A percentile compares a stretch with the other conserved stretches of the same genome.
These are phyloP conservation scores for Malaclemys terrapin DNA, from an alignment of 2,113 vertebrate species.

Conservation along the genomic window DNA sequence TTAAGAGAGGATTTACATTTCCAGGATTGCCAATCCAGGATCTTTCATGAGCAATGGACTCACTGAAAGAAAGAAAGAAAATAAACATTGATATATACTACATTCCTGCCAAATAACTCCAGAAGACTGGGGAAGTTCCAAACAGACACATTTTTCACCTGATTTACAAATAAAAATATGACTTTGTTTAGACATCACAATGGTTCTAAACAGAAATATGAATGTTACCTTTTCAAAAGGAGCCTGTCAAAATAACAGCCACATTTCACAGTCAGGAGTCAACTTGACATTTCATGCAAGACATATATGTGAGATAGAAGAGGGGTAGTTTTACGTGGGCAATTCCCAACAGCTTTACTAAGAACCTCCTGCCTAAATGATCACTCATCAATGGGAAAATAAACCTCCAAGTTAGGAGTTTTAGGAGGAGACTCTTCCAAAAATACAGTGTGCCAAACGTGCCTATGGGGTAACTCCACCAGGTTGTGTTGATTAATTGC, in stretches of 20 bases:
- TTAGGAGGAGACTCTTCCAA: conserved; percentile 5
- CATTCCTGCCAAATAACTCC: neutral
- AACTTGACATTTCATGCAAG: conserved; percentile 31
- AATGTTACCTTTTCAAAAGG: conserved; percentile 56
- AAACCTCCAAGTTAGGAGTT: neutral
- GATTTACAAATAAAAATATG: conserved; percentile 45
- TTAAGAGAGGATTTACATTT: conserved; percentile 31
- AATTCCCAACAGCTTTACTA: conserved; percentile 41
- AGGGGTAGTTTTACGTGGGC: neutral
- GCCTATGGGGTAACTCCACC: conserved; percentile 23
- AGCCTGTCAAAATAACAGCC: conserved; percentile 66
- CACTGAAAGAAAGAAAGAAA: conserved; percentile 27
- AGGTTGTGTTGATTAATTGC: neutral
- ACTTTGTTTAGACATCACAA: conserved; percentile 57
- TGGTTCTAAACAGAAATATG: conserved; percentile 55
- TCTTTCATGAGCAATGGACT: conserved; percentile 30
- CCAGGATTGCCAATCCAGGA: conserved; percentile 26
- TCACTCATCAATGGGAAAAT: conserved; percentile 40
- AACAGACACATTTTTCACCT: conserved; percentile 55
- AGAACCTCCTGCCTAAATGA: conserved; percentile 52
- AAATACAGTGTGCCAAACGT: conserved; percentile 35
- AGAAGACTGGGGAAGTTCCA: neutral
- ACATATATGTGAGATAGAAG: conserved; percentile 20
- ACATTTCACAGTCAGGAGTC: conserved; percentile 27
- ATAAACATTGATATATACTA: conserved; percentile 20